Base-by-base conservation (phyloP, 2,888 invertebrate species). In the Rhagonycha fulva region DNA sequence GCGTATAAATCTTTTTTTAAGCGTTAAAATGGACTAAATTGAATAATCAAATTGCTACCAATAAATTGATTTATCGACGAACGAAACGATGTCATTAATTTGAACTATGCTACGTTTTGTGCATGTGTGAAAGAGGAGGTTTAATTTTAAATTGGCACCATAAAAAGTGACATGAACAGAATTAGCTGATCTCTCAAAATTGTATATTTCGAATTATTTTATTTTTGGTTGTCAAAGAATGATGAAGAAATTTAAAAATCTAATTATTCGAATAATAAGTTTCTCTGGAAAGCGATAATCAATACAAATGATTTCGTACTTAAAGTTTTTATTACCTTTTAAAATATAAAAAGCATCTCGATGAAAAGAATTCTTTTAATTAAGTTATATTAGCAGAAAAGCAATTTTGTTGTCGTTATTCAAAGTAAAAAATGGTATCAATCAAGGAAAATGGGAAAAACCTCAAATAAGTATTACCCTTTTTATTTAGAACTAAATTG, bases 401-500 rank as follows among this genome's bases (percentile, higher is more conserved):
- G 72, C 62, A 71, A 76, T 72, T 76, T 75, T 76, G 47, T 73
- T 70, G 66, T 70, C 66, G 66, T 60, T 71, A 32, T 74, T 71
- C 71, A 68, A 72, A 77, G 71, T 74, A 74, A 74, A 77, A 77
- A 74, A 72, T 77, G 68, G 77, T 74, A 77, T 74, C 77, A 74
- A 77, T 77, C 77, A 74, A 71, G 71, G 47, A 63, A 67, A 71
- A 63, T 74, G 72, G 74, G 74, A 77, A 76, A 74, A 77, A 67
- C 74, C 77, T 69, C 71, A 74, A 77, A 74, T 77, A 74, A 77
- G 77, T 74, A 77, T 74, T 77, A 74, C 77, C 71, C 74, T 76
- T 74, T 76, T 77, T 74, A 77, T 77, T 74, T 74, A 72, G 77
- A 71, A 77, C 63, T 77, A 77, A 77, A 76, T 76, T 76, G 76